These are phyloP conservation scores for Oscheius onirici DNA, from an alignment of 2,888 invertebrate genomes.

Conservation along the genomic window DNA sequence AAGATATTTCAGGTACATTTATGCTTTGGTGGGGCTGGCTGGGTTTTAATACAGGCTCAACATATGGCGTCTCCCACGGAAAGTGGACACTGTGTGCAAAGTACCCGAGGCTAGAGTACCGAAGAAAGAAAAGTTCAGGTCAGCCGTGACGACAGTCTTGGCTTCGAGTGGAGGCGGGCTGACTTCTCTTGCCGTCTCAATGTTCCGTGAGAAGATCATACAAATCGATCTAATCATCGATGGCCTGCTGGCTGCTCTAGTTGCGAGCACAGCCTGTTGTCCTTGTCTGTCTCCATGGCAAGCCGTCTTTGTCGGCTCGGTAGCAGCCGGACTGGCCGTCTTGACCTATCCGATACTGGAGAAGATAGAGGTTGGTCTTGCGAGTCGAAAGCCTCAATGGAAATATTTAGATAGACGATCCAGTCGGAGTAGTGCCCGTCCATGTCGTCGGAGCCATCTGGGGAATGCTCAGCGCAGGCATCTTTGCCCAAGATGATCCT, in stretches of 20 bases:
- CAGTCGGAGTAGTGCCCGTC: conserved; percentile 61
- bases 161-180: conserved; percentile 46
- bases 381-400: no score
- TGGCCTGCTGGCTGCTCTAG: conserved; percentile 61
- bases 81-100: conserved; percentile 59
- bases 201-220: conserved; percentile 48
- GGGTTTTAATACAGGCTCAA: conserved; percentile 60
- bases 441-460: conserved; percentile 62
- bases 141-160: conserved; percentile 57
- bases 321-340: conserved; percentile 57
- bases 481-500: conserved; percentile 56
- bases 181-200: conserved; percentile 32
- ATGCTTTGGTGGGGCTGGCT: conserved; percentile 66
- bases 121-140: no score
- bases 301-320: conserved; percentile 53
- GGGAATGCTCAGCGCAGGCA: conserved; percentile 62
- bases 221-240: conserved; percentile 63
- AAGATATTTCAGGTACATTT: conserved; percentile 42
- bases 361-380: conserved; percentile 36
- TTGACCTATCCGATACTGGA: conserved; percentile 57
- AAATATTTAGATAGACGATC: conserved; percentile 55
- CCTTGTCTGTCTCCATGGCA: conserved; percentile 53
- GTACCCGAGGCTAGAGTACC: no score
- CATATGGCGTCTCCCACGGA: conserved; percentile 56
- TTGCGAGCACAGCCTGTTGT: conserved; percentile 59